Evolutionary conservation across 1,140 invertebrate genomes (phyloP).

Genomic region (Grapholita molesta): DNA sequence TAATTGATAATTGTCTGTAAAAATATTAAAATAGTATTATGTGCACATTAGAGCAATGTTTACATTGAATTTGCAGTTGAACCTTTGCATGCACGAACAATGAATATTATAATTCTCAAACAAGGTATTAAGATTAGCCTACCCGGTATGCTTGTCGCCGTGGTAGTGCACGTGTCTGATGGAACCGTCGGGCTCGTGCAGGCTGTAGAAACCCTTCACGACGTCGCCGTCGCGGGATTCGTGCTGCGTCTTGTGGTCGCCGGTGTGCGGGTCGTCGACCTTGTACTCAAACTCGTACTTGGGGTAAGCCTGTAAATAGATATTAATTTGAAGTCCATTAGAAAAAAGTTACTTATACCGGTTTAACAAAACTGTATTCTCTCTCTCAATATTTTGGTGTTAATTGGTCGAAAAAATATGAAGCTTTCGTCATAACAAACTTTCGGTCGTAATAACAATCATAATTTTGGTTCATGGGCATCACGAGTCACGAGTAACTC

Average conservation of each 20-base stretch:
- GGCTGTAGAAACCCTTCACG: constrained; percentile 74
- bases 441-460: not conserved
- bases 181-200: constrained; percentile 79
- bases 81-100: not conserved
- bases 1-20: too few species aligned
- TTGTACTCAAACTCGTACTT: constrained; percentile 72
- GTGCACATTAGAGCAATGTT: not conserved
- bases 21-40: too few species aligned
- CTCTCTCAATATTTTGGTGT: not conserved
- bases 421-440: not conserved
- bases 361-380: not conserved
- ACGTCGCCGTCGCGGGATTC: constrained; percentile 59
- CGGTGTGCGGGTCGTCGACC: constrained; percentile 67
- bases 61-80: not conserved
- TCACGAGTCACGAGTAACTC: not conserved
- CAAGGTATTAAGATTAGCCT: not conserved
- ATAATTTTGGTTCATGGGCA: constrained; percentile 11
- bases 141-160: constrained; percentile 66
- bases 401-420: not conserved
- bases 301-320: constrained; percentile 45
- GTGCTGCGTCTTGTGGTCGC: constrained; percentile 72
- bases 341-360: not conserved
- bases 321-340: not conserved
- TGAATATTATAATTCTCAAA: not conserved
- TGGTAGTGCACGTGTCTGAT: constrained; percentile 75